Conservation (phyloP, 1,140 invertebrate genomes). For the Rhizoglyphus robini region DNA sequence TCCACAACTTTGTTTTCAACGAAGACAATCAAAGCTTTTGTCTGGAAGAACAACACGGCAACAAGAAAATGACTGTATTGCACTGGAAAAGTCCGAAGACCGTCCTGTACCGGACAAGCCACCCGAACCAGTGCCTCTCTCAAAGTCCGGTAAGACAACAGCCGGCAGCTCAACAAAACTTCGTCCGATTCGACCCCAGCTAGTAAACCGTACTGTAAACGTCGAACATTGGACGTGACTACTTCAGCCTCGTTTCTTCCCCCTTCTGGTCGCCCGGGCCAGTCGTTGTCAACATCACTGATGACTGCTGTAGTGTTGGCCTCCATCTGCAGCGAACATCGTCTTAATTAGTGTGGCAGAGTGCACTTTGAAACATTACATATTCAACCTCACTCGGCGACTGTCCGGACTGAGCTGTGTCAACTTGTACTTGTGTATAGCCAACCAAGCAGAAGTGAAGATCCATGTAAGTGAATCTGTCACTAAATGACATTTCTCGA, state of each 20-base stretch:
- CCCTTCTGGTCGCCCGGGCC: background rate
- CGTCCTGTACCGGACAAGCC: background rate
- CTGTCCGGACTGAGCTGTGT: too few relatives aligned
- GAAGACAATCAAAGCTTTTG: slow-evolving; percentile 14
- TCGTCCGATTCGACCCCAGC: background rate
- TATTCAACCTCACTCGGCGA: too few relatives aligned
- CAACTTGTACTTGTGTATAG: too few relatives aligned
- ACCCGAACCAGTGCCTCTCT: background rate
- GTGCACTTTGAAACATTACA: too few relatives aligned
- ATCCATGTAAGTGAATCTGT: too few relatives aligned
- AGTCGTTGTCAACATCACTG: too few relatives aligned
- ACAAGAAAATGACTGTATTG: slow-evolving; percentile 28
- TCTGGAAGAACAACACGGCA: slow-evolving; percentile 29
- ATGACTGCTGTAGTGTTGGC: too few relatives aligned
- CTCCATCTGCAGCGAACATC: too few relatives aligned
- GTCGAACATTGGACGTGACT: background rate
- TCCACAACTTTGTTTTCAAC: slow-evolving; percentile 24
- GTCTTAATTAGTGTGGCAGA: too few relatives aligned
- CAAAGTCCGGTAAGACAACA: background rate
- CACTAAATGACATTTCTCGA: too few relatives aligned
- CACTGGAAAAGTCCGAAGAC: slow-evolving; percentile 21
- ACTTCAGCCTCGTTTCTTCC: background rate
- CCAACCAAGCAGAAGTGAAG: too few relatives aligned
- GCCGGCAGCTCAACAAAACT: background rate
- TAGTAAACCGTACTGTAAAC: too few relatives aligned